Evolutionary conservation across 1,140 invertebrate genomes (phyloP), one percentile per base, ranked within the genome.

Genomic region (Aphis gossypii): DNA sequence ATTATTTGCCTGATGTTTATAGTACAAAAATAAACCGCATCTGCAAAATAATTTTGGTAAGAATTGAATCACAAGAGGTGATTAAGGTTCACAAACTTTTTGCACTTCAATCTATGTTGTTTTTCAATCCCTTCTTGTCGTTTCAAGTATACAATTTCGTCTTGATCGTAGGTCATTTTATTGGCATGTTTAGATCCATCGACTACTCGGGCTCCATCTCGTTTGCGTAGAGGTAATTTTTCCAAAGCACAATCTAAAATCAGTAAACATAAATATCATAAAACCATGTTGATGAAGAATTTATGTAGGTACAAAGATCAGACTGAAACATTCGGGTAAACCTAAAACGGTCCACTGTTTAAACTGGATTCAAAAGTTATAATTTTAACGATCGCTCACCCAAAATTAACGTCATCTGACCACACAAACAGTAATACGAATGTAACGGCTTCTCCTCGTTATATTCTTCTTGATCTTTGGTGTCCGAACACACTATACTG

Each of bases 401-500:
- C 95, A 99, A 96, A 96, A 99, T 99, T 35, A 99, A 95, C 30
- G 98, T 98, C 97, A 99, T 99, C 95, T 99, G 98, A 35, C 99
- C 99, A 96, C 99, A 99, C n/a, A 99, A 95, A 95, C 99, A 99
- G 95, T 99, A 99, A 96, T 99, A 99, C 38, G 98, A 98, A 95
- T 99, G 98, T 6, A 99, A 95, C 20, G 98, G 98, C 95, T 99
- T 99, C 94, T 99, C 98, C 95, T 99, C 98, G 95, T 98, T 98
- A 95, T 99, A 99, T 96, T 99, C 98, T 95, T 99, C 98, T 95
- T 99, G 98, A 96, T 99, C 98, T 96, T 98, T 99, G 0, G 98
- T 98, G 95, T 99, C 99, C 1, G 98, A 99, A 95, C 98, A 99
- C 38, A 99, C 98, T 92, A 99, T 99, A 96, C 98, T 99, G 94